A percentile compares a stretch with the other conserved stretches of the same genome.
phyloP scores from a whole-genome alignment of 2,888 invertebrate genomes.

The Polyploca ridens region DNA sequence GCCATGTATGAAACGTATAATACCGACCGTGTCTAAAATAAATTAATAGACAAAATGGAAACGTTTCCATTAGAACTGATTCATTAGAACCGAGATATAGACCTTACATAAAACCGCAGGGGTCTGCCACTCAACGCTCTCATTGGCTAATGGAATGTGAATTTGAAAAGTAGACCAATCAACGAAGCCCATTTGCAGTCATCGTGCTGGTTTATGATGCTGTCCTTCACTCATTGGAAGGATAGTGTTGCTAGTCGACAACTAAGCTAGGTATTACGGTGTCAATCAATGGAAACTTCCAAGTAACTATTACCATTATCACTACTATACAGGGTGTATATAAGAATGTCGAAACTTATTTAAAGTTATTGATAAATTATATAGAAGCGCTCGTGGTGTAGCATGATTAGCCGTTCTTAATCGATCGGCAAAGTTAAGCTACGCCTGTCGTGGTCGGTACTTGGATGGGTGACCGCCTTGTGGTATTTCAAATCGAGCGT shows the following conservation, averaged over 20 bases:
- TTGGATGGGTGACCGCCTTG: too few species aligned
- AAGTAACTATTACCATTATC: conserved; percentile 41
- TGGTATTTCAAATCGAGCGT: too few species aligned
- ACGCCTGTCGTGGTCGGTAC: too few species aligned
- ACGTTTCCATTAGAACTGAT: conserved; percentile 2
- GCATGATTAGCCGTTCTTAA: too few species aligned
- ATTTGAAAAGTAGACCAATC: conserved; percentile 22
- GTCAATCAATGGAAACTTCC: conserved; percentile 40
- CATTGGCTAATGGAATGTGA: conserved; percentile 14
- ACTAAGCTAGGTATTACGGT: conserved; percentile 20
- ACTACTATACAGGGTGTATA: conserved; percentile 18
- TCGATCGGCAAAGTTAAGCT: too few species aligned
- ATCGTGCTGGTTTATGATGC: conserved; percentile 24
- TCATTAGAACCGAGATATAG: conserved; percentile 1
- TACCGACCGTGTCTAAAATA: neutral
- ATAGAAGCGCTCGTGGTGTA: too few species aligned
- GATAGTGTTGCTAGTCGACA: neutral
- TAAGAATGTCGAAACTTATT: neutral
- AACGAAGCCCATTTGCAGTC: conserved; percentile 24
- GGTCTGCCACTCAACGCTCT: neutral
- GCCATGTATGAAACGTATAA: neutral
- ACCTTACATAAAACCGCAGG: conserved; percentile 2
- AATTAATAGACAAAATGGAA: neutral
- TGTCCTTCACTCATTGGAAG: conserved; percentile 12
- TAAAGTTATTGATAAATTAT: neutral